Evolutionary conservation across 2,888 invertebrate genomes (phyloP), one percentile per base, ranked within the genome.

Genomic region (Metalampra italica): DNA sequence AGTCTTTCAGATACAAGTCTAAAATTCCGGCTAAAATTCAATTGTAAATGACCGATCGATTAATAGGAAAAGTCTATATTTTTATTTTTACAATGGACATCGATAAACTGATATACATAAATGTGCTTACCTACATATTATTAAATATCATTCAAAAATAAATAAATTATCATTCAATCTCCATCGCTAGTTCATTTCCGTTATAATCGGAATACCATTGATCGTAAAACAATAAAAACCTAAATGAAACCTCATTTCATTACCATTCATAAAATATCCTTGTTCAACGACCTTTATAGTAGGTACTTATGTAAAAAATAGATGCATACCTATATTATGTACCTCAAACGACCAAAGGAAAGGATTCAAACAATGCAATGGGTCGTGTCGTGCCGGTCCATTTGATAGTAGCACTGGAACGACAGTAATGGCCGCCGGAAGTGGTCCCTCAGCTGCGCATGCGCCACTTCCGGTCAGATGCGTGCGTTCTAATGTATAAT

Each of bases 381-480:
- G n/a, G 3, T 36, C 36, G 80, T 75, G 3, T 36, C 36, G 80
- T 75, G 73, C 71, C 82, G 82, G 71, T 78, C 77, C 82, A 85
- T 82, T 83, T 78, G 71, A 64, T 68, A 77, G 75, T 40, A 43
- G 37, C 47, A 32, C 68, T 72, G 71, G 68, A 65, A 66, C 68
- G 67, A 64, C 68, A 69, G 66, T 63, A 72, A 80, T 75, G 77
- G 77, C 71, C 68, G 73, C 64, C 78, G 84, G 84, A 84, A 78
- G 69, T 62, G 64, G 65, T 67, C 69, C 71, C 71, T 71, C 76
- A 68, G 70, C 68, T 71, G 78, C 74, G 71, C 71, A 67, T 69
- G 67, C 73, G 69, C 75, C 65, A 60, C 75, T 82, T 85, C 86
- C 86, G 82, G 84, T 82, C 79, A 77, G 65, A 76, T 72, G 77